Conservation (phyloP, 2,888 invertebrate genomes). For the Bruchidius siliquastri region DNA sequence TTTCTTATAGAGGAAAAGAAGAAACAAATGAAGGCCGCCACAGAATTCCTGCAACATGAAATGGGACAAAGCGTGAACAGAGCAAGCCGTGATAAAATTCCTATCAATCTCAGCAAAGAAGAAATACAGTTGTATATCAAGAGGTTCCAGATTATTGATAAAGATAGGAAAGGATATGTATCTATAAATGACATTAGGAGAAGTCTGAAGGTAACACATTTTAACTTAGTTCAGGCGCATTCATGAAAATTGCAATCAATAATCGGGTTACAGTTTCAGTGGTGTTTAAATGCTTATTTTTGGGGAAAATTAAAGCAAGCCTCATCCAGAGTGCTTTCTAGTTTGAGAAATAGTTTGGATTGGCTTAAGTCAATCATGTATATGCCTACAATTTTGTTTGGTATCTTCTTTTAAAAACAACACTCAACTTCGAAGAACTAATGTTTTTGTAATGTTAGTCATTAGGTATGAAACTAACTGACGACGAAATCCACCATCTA, state of each 20-base stretch:
- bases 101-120: conserved; percentile 87
- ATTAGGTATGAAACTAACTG: conserved; percentile 59
- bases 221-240: too few species aligned
- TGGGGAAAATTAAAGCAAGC: too few species aligned
- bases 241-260: too few species aligned
- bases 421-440: too few species aligned
- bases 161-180: conserved; percentile 94
- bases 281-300: too few species aligned
- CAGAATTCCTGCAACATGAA: conserved; percentile 84
- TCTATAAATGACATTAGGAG: conserved; percentile 95
- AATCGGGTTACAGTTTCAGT: too few species aligned
- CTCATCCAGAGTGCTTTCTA: too few species aligned
- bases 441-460: conserved; percentile 44
- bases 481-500: conserved; percentile 71
- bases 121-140: conserved; percentile 93
- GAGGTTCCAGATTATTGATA: conserved; percentile 92
- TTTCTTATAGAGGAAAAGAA: conserved; percentile 48
- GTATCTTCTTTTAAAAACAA: too few species aligned
- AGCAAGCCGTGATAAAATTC: conserved; percentile 78
- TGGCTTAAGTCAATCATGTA: too few species aligned
- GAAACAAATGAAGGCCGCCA: conserved; percentile 76
- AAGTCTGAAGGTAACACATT: conserved; percentile 82
- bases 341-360: too few species aligned
- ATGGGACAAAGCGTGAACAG: conserved; percentile 96
- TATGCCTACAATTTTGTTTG: too few species aligned